Evolutionary conservation across 2,888 invertebrate genomes (phyloP).

Genomic region (Mythimna ferrago): DNA sequence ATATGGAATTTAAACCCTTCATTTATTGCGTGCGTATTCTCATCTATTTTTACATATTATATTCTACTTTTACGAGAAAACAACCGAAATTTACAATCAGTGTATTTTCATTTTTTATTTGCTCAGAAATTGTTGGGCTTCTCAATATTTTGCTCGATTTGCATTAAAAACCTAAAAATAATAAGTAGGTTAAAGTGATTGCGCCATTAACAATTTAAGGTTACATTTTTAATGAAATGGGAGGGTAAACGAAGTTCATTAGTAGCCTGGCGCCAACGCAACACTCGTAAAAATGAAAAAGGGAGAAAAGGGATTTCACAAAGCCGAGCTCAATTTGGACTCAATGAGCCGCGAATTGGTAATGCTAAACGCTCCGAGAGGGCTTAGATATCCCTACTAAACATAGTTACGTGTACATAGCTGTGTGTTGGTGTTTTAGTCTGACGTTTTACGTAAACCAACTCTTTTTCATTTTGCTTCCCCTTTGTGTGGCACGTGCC

Average conservation of each 20-base stretch:
- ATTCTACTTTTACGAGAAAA: not conserved
- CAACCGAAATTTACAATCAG: not conserved
- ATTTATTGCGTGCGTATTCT: not conserved
- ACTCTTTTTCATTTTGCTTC: not conserved
- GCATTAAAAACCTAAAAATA: conserved; percentile 38
- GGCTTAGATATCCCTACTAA: conserved; percentile 72
- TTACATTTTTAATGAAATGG: conserved; percentile 66
- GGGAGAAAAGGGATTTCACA: conserved; percentile 78
- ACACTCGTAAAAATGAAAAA: conserved; percentile 83
- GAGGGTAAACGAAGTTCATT: conserved; percentile 76
- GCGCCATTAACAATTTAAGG: conserved; percentile 49
- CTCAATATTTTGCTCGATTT: conserved; percentile 6
- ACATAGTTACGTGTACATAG: conserved; percentile 56
- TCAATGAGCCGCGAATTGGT: conserved; percentile 83
- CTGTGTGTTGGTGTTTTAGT: conserved; percentile 36
- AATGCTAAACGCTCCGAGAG: conserved; percentile 79
- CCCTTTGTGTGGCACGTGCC: not conserved
- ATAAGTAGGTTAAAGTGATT: conserved; percentile 36
- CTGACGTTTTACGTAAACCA: conserved; percentile 14
- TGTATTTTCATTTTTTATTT: not conserved
- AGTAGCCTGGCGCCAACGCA: conserved; percentile 75
- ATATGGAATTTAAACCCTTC: too few species aligned
- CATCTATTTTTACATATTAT: not conserved
- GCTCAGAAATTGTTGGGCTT: conserved; percentile 1
- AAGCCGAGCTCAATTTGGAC: conserved; percentile 81